Evolutionary conservation across 2,797 vertebrate genomes (phyloP), one percentile per base, ranked within the genome.

Genomic region (Lithobates pipiens): DNA sequence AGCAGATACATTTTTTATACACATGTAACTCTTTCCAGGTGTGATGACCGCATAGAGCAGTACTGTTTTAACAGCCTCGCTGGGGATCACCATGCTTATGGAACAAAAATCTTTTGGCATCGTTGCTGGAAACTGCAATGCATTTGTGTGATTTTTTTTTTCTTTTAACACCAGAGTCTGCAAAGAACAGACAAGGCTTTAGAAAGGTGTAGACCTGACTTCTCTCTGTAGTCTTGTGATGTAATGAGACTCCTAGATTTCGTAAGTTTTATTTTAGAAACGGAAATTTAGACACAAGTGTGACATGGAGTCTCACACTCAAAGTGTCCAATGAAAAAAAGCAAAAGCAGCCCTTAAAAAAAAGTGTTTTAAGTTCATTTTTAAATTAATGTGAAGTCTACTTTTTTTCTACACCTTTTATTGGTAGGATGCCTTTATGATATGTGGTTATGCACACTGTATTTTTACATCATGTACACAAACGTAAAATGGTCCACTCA

Each of bases 11-110:
- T 81, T 86, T 57, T 73, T 77, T 29, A 61, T 76, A 81, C 84
- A 76, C 73, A 75, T 81, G 78, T 81, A 85, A 85, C 67, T 70
- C 44, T 86, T 86, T 86, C 78, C 84, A 86, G 84, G 84, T 86
- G 84, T 74, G 46, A 82, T 81, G 84, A 86, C 77, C 54, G 78
- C 84, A 81, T 86, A 81, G 78, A 70, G 72, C 65, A 61, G 34
- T 46, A 76, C 61, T 81, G 70, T 86, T 86, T 75, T 86, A 75
- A 86, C 65, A 86, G n/a, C 78, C 84, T 81, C 84, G 72, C 78
- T 86, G 77, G 84, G 84, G 73, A 81, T 70, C 65, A 54, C 84
- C 78, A 82, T 85, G 57, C 83, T 67, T 85, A 79, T 81, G 84
- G 46, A 86, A 76, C 80, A 81, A 71, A 86, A 75, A 75, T 72